These are phyloP conservation scores for Cryptoblepharus egeriae DNA, from an alignment of 2,797 vertebrate species.

Conservation along the genomic window DNA sequence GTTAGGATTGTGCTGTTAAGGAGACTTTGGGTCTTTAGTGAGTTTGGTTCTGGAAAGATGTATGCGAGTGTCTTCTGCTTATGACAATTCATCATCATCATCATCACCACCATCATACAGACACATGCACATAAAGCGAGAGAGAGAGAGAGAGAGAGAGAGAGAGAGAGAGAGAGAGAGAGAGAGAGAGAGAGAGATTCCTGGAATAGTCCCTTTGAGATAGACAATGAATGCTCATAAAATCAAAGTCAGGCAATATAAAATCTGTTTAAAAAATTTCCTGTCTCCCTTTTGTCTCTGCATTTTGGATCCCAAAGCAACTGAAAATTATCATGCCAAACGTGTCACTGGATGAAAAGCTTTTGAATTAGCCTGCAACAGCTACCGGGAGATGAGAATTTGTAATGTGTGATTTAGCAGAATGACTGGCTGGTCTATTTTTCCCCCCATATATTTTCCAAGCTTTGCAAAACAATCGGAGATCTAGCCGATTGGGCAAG, in stretches of 20 bases:
- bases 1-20: too few species aligned
- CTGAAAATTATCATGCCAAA: neutral
- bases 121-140: too few species aligned
- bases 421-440: neutral
- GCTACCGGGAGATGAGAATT: neutral
- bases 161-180: too few species aligned
- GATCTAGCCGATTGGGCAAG: neutral
- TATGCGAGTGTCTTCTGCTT: too few species aligned
- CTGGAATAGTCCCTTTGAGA: constrained; percentile 48
- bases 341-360: neutral
- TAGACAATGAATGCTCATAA: constrained; percentile 35
- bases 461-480: neutral
- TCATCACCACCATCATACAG: too few species aligned
- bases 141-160: too few species aligned
- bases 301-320: constrained; percentile 10
- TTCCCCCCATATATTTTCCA: neutral
- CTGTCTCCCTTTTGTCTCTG: constrained; percentile 3
- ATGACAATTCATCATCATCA: too few species aligned
- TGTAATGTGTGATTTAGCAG: accelerated
- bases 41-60: too few species aligned
- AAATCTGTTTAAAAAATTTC: neutral
- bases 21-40: too few species aligned
- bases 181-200: too few species aligned
- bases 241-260: neutral
- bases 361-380: neutral